Base-by-base conservation (phyloP, 1,140 invertebrate species). In the Bombyx mandarina region DNA sequence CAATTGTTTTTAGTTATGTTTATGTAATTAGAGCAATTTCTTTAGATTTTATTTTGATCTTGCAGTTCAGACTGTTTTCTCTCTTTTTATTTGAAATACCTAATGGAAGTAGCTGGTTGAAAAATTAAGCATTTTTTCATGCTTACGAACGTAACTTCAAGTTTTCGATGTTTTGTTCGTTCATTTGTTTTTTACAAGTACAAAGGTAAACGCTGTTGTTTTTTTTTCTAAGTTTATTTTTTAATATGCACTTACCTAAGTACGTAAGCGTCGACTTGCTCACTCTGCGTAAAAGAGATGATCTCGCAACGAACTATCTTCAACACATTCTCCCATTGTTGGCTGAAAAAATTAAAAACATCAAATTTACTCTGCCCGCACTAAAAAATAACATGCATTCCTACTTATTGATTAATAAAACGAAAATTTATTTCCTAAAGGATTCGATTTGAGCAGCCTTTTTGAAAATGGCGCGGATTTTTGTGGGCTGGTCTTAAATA, bases 251-350 rank as follows among this genome's bases (percentile, higher is more conserved):
- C 88, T 92, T 90, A 98, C 97, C 97, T 99, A 5, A 99, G 89
- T 6, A 99, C 96, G 87, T 99, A 99, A 44, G 98, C 96, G 88
- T 99, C 97, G 65, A 99, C 92, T 76, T 94, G 91, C 57, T 97
- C 95, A 87, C 97, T 98, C 64, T 92, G 92, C 26, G 92, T 93
- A 74, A 93, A 95, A 87, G 97, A 98, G 78, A 99, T 98, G 57
- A 99, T 98, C 89, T 98, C 97, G 87, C 98, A 99, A 69, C 96
- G 92, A 8, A 99, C 98, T 58, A 95, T 92, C 82, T 97, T 94
- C 73, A 99, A 86, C 43, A 99, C 88, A 35, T 91, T 91, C 79
- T 98, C 95, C 93, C 96, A 94, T 77, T 95, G 92, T 79, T 92
- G 83, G 75, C 96, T 98, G 89, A 76, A 64, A 58, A 49, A 48